Conservation (phyloP, 1,140 invertebrate genomes). For the Ylistrum balloti region DNA sequence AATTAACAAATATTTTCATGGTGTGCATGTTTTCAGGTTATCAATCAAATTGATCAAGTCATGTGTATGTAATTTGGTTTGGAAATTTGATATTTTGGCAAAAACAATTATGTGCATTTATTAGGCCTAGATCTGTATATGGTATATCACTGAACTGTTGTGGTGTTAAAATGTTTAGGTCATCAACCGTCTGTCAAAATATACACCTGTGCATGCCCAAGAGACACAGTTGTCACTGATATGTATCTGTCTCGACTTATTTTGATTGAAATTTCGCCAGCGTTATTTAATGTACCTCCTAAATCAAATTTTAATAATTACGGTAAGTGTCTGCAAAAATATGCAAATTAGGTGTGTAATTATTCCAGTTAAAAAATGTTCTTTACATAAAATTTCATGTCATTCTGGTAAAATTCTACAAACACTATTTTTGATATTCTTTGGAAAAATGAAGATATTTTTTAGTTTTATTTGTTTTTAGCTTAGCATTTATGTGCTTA, state of each 20-base stretch:
- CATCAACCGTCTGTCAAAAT: background rate
- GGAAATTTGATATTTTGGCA: background rate
- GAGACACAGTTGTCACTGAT: background rate
- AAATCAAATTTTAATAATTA: background rate
- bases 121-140: background rate
- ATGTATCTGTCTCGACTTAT: background rate
- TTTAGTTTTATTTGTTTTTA: no score
- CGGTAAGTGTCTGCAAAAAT: background rate
- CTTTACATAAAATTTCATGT: no score
- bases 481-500: no score
- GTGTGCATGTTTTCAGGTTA: background rate
- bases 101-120: background rate
- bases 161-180: background rate
- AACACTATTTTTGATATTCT: no score
- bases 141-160: background rate
- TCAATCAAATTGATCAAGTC: background rate
- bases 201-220: background rate
- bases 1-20: background rate
- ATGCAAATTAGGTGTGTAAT: background rate
- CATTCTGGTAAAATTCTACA: no score
- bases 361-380: no score
- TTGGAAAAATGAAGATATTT: no score
- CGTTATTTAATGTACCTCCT: background rate
- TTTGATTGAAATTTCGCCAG: conserved; percentile 12
- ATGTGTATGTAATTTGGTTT: no score